Evolutionary conservation across 2,888 invertebrate species (phyloP), one percentile per base, ranked within the genome.

Genomic region (Gastracanthus pulcherrimus): DNA sequence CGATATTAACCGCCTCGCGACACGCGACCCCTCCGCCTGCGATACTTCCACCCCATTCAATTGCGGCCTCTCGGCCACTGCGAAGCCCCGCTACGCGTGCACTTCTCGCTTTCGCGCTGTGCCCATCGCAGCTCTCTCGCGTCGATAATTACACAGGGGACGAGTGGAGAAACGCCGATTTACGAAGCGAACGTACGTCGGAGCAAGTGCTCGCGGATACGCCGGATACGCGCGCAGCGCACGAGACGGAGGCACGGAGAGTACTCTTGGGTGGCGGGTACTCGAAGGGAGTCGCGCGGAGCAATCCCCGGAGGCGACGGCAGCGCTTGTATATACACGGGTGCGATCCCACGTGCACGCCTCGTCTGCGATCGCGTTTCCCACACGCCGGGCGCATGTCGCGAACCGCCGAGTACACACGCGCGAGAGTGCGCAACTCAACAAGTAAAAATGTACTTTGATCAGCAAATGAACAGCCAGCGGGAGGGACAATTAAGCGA

Each of bases 1-100:
- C 87, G 89, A 90, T 90, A 90, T 90, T 90, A 90, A 89, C 86
- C 88, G 86, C 81, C 84, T 82, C 64, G 82, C 67, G 87, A 81
- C 89, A 88, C 88, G 87, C 86, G 88, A 81, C 86, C 80, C 19
- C 80, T 75, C 64, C 67, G 87, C 88, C 87, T 89, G 89, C 87
- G 88, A 90, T 89, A 86, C 11, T 26, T 13, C 13, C 26, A 26
- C 2, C 29, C 13, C 58, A 26, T 23, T 26, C 58, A 58, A 74
- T 62, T 74, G 74, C 62, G 38, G 29, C 58, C 41, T 48, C 70
- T 36, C 64, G 62, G 60, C 26, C 48, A 16, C 34, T n/a, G 34
- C 4, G 19, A 45, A 55, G 45, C 34, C 6, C 74, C 34, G 13
- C n/a, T 23, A n/a, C n/a, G n/a, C n/a, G n/a, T n/a, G n/a, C n/a